phyloP scores from a whole-genome alignment of 53 echinoderm and acorn worm genomes.

The Antedon mediterranea region DNA sequence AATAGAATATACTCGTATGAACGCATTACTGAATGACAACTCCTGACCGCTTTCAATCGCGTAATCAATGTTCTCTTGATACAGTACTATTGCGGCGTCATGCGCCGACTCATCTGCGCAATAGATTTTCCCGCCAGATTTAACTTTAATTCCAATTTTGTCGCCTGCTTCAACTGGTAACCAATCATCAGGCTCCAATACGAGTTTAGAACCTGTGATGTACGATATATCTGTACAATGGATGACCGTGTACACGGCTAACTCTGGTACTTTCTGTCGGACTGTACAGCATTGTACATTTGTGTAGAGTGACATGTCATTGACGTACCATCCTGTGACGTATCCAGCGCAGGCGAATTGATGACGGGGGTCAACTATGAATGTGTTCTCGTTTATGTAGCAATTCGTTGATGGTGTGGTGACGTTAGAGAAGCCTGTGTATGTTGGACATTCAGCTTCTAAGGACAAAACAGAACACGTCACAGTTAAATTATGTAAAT shows the following conservation, averaged over 20 bases:
- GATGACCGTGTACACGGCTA: not conserved
- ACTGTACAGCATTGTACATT: not conserved
- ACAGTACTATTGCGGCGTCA: not conserved
- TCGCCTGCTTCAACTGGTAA: not conserved
- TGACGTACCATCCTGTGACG: not conserved
- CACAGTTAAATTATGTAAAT: too few relatives aligned
- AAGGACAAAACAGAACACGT: too few relatives aligned
- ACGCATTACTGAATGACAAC: not conserved
- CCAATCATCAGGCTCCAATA: not conserved
- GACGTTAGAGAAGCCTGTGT: not conserved
- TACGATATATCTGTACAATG: not conserved
- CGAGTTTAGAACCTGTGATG: not conserved
- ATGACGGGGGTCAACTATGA: not conserved
- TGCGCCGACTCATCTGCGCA: not conserved
- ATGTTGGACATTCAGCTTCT: not conserved
- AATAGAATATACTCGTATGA: not conserved
- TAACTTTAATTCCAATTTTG: not conserved
- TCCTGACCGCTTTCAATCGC: not conserved
- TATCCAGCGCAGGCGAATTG: not conserved
- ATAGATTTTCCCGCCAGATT: not conserved
- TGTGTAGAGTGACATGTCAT: not conserved
- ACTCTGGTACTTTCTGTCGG: not conserved
- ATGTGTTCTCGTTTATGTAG: not conserved
- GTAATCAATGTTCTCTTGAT: not conserved
- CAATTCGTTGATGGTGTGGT: not conserved